Evolutionary conservation across 2,888 invertebrate species (phyloP).

Genomic region (Melanostoma scalare): DNA sequence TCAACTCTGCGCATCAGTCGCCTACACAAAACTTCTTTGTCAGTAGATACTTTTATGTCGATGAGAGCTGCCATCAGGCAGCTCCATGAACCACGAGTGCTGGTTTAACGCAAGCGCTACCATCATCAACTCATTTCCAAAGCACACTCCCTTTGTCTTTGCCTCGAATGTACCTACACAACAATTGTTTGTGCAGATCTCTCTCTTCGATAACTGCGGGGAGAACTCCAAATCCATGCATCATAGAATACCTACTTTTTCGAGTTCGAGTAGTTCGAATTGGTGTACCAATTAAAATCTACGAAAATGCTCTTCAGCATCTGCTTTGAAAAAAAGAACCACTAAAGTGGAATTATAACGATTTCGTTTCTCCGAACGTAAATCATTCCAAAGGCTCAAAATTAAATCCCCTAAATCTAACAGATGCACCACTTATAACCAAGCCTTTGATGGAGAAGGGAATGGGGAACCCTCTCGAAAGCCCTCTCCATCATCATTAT

Average conservation of each 20-base stretch:
- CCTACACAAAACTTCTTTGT: constrained; percentile 43
- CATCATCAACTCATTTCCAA: constrained; percentile 8
- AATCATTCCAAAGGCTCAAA: background rate
- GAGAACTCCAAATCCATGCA: background rate
- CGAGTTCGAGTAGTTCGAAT: background rate
- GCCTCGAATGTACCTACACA: background rate
- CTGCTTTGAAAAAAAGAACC: too few species aligned
- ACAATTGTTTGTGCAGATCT: constrained; percentile 6
- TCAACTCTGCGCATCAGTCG: constrained; percentile 43
- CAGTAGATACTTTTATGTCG: constrained; percentile 10
- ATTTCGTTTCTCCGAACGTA: too few species aligned
- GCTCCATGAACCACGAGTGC: too few species aligned
- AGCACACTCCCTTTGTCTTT: background rate
- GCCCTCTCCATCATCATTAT: constrained; percentile 20
- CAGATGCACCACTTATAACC: background rate
- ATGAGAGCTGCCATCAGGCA: constrained; percentile 16
- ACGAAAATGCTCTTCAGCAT: background rate
- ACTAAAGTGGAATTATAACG: too few species aligned
- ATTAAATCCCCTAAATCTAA: background rate
- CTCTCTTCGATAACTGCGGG: background rate
- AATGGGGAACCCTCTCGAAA: too few species aligned
- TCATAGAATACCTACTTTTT: too few species aligned
- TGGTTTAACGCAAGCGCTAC: constrained; percentile 18
- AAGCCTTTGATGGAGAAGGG: background rate
- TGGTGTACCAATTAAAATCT: background rate